phyloP scores from a whole-genome alignment of 2,888 invertebrate species.

The Gryllus longicercus region DNA sequence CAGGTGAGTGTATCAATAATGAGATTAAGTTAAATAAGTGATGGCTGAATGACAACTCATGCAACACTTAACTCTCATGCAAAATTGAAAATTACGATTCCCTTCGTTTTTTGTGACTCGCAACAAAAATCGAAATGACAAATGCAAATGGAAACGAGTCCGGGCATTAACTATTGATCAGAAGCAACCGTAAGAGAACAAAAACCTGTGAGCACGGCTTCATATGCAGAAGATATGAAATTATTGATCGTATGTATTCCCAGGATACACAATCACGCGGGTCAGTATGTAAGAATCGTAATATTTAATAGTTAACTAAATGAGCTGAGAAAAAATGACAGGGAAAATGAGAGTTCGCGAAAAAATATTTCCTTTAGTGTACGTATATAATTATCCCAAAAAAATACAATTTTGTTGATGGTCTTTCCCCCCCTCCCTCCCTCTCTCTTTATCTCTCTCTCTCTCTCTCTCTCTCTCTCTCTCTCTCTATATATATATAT shows the following conservation, averaged over 20 bases:
- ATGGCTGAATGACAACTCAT: background rate
- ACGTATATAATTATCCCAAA: too few relatives aligned
- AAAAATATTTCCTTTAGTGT: too few relatives aligned
- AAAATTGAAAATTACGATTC: background rate
- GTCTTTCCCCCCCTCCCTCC: background rate
- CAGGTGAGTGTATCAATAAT: background rate
- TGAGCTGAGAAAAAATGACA: too few relatives aligned
- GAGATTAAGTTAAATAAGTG: background rate
- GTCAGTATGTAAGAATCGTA: slow-evolving; percentile 18
- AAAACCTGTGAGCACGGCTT: background rate
- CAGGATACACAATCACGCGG: background rate
- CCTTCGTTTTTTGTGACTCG: background rate
- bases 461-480: too few relatives aligned
- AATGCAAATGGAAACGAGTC: background rate
- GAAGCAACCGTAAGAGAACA: background rate
- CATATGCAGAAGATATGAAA: too few relatives aligned
- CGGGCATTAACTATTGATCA: background rate
- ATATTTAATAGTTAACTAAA: background rate
- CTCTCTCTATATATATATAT: too few relatives aligned
- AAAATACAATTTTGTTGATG: too few relatives aligned
- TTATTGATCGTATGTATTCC: background rate
- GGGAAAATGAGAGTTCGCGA: too few relatives aligned
- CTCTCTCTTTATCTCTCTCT: slow-evolving; percentile 19
- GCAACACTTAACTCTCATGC: background rate
- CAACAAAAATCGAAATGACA: background rate